phyloP scores from a whole-genome alignment of 2,797 vertebrate genomes.

The Toxotes lorentzi region DNA sequence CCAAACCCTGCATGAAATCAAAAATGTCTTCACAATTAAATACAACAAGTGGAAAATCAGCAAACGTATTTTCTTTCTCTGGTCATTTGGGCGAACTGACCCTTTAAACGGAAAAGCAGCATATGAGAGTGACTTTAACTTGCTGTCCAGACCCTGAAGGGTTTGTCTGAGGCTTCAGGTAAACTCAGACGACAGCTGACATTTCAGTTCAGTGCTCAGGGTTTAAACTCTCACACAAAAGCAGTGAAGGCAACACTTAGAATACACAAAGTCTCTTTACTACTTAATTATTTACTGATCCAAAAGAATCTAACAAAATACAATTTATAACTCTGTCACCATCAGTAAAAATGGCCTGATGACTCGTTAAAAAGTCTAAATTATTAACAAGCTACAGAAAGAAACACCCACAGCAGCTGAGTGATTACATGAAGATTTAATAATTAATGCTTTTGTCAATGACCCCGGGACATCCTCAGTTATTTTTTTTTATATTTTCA shows the following conservation, averaged over 20 bases:
- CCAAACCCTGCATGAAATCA: too few species aligned
- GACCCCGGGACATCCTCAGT: background rate
- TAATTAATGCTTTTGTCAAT: constrained; percentile 20
- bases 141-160: background rate
- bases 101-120: background rate
- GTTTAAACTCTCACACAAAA: background rate
- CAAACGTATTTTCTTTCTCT: too few species aligned
- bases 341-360: background rate
- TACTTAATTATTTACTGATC: background rate
- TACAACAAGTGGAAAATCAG: too few species aligned
- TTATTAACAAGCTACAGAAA: constrained; percentile 35
- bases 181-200: too few species aligned
- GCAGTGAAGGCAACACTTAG: background rate
- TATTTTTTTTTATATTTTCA: background rate
- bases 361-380: constrained; percentile 24
- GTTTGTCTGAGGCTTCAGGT: too few species aligned
- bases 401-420: constrained; percentile 9
- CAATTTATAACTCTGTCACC: background rate
- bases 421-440: constrained; percentile 22
- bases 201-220: background rate
- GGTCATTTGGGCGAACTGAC: background rate
- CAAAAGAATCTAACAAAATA: background rate
- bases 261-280: background rate
- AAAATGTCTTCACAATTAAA: too few species aligned
- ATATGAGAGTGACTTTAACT: background rate